These are phyloP conservation scores for Zoroaster sp. DNA, from an alignment of 53 echinoderm and acorn worm species.

Conservation along the genomic window DNA sequence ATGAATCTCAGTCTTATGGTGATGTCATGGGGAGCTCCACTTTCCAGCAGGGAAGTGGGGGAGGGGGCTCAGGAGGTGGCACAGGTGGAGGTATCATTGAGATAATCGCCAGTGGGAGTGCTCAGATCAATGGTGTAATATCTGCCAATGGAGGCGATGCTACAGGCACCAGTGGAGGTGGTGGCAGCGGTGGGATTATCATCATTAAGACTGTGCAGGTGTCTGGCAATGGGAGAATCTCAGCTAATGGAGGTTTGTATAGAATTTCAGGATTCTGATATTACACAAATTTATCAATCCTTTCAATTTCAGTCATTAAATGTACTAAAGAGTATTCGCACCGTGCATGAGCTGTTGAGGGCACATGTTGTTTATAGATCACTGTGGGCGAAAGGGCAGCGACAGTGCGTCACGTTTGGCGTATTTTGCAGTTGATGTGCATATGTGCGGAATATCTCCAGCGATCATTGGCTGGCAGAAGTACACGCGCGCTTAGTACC, in stretches of 20 bases:
- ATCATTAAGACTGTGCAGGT: constrained; percentile 24
- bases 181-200: constrained; percentile 65
- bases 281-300: too few relatives aligned
- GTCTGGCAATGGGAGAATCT: constrained; percentile 55
- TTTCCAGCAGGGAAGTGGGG: constrained; percentile 47
- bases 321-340: too few relatives aligned
- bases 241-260: constrained; percentile 58
- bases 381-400: too few relatives aligned
- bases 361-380: too few relatives aligned
- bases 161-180: constrained; percentile 31
- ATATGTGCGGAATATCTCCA: too few relatives aligned
- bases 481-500: too few relatives aligned
- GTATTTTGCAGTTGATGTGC: too few relatives aligned
- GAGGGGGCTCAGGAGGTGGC: constrained; percentile 56
- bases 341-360: too few relatives aligned
- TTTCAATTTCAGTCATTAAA: too few relatives aligned
- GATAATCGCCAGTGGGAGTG: constrained; percentile 15
- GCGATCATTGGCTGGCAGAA: too few relatives aligned
- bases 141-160: constrained; percentile 63
- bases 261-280: too few relatives aligned
- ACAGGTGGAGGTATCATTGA: constrained; percentile 52
- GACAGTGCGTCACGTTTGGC: too few relatives aligned
- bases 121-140: constrained; percentile 55
- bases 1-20: constrained; percentile 47
- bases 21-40: constrained; percentile 24